Base-by-base conservation (phyloP, 2,113 vertebrate genomes). In the Sylvietta virens region DNA sequence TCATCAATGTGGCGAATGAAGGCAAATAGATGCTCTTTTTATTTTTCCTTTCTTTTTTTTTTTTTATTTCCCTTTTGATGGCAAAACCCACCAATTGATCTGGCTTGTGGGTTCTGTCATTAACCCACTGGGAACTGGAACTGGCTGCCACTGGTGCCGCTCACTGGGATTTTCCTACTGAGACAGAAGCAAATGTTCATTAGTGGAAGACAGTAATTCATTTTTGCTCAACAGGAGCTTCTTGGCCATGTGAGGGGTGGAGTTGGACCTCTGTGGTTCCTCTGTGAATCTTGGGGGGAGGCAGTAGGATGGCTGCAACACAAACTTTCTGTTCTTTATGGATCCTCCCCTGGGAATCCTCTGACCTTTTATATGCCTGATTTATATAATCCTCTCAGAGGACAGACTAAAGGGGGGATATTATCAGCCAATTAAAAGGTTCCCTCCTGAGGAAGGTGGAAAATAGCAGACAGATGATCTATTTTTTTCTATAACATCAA, bases 381-480 rank as follows among this genome's bases (percentile, higher is more conserved):
- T 96, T 92, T 94, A 89, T 95, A 95, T 69, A 96, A 91, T 92
- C 84, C 37, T 91, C 82, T 88, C 82, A 48, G 79, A 96, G 81
- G 88, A 90, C 54, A 81, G 77, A 56, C 56, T 87, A 81, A 94
- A 89, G 81, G 31, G 74, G 81, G 66, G 19, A 71, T 93, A 95
- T 96, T 89, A 88, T 81, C 96, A 94, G 35, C 87, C 81, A 95
- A 97, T 97, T 97, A 94, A 92, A 94, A 86, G 47, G 40, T 91
- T 90, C 76, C 94, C 91, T 95, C 90, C 93, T 69, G 86, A 95
- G 95, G 62, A 95, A 54, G 88, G 66, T 91, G 51, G 90, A 92
- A 97, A 91, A 96, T 42, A 82, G 47, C 45, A 62, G 74, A 53
- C 50, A 92, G 92, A 90, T 94, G 50, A 97, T 94, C 42, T 88